Evolutionary conservation across 2,113 vertebrate genomes (phyloP).

Genomic region (Pelecanoides urinatrix): DNA sequence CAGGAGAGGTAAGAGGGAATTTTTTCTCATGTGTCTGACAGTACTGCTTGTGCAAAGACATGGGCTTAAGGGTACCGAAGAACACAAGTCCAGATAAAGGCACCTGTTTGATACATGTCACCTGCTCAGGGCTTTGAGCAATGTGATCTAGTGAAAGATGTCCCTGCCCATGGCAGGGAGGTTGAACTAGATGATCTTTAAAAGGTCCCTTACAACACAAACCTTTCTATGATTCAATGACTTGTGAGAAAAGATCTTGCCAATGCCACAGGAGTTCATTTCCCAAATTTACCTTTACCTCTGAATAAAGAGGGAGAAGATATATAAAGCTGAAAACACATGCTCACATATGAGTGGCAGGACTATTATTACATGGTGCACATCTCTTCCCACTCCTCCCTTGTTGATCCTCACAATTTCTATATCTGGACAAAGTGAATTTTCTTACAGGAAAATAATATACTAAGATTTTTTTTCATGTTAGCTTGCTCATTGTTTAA

Average conservation of each 20-base stretch:
- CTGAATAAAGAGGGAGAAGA: background rate
- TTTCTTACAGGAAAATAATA: background rate
- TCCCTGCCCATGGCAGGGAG: rapidly evolving
- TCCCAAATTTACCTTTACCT: background rate
- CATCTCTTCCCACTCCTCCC: background rate
- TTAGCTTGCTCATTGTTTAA: background rate
- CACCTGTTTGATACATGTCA: background rate
- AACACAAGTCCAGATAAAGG: background rate
- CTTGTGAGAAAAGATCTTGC: background rate
- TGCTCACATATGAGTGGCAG: background rate
- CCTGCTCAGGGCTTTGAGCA: background rate
- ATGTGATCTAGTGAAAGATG: background rate
- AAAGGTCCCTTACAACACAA: background rate
- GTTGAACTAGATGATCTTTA: background rate
- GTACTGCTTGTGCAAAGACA: background rate
- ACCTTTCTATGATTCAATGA: background rate
- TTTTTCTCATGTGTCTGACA: background rate
- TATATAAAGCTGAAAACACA: background rate
- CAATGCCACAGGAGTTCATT: background rate
- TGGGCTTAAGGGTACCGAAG: background rate
- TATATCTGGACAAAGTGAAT: background rate
- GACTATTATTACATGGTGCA: background rate
- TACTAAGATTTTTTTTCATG: background rate
- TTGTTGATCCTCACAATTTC: background rate
- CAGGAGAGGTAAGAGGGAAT: background rate